A percentile compares a stretch with the other conserved stretches of the same genome.
These are phyloP conservation scores for Carassius gibelio DNA, from an alignment of 2,113 vertebrate species.

Conservation along the genomic window DNA sequence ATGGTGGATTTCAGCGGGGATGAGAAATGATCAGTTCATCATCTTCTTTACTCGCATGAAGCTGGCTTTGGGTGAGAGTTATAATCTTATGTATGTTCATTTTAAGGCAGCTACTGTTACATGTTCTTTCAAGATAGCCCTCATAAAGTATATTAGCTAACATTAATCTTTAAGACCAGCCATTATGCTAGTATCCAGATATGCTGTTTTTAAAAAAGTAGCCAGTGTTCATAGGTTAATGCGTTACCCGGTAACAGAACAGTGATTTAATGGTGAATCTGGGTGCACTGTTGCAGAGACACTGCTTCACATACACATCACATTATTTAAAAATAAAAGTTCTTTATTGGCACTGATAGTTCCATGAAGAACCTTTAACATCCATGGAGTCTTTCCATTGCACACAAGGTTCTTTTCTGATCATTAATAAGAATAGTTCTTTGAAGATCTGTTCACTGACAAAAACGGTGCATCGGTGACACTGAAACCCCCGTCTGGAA, in stretches of 20 bases:
- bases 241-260: not conserved
- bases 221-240: not conserved
- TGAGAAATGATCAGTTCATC: not conserved
- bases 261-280: not conserved
- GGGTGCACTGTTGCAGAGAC: not conserved
- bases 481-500: not conserved
- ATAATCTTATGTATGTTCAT: not conserved
- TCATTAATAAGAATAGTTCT: not conserved
- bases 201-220: not conserved
- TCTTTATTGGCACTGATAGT: not conserved
- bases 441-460: not conserved
- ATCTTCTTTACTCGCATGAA: not conserved
- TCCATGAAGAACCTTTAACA: not conserved
- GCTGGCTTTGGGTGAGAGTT: conserved; percentile 4
- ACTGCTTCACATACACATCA: not conserved
- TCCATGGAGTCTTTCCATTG: not conserved
- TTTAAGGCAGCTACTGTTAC: not conserved
- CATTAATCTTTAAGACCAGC: too few species aligned
- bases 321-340: not conserved
- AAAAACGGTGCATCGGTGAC: not conserved
- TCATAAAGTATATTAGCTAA: not conserved
- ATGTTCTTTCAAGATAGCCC: not conserved
- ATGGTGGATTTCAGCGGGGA: conserved; percentile 2
- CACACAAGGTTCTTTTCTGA: not conserved
- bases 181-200: too few species aligned